Conservation (phyloP, 1,140 invertebrate genomes). For the Plodia interpunctella region DNA sequence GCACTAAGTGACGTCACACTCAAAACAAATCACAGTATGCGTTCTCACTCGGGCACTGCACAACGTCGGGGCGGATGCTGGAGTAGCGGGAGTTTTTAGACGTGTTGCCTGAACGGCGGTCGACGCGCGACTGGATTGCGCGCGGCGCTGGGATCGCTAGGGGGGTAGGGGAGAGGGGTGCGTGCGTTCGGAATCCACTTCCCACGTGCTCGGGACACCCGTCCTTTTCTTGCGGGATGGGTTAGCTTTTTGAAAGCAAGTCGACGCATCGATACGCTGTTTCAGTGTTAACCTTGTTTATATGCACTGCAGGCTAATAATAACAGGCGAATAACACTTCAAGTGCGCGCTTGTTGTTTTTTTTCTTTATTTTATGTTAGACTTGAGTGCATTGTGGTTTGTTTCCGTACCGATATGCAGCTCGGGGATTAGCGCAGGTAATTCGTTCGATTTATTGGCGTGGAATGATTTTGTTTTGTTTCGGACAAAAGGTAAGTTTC, state of each 20-base stretch:
- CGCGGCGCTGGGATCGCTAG: slow-evolving; percentile 42
- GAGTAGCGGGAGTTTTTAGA: slow-evolving; percentile 21
- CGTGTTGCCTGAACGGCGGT: slow-evolving; percentile 57
- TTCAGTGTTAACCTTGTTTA: slow-evolving; percentile 50
- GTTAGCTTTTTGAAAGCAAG: slow-evolving; percentile 71
- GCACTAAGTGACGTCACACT: slow-evolving; percentile 52
- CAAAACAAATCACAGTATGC: slow-evolving; percentile 63
- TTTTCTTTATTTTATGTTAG: slow-evolving; percentile 42
- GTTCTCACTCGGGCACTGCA: slow-evolving; percentile 55
- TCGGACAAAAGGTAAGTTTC: neutral
- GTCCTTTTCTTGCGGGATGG: slow-evolving; percentile 68
- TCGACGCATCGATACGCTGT: slow-evolving; percentile 56
- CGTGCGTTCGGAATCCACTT: slow-evolving; percentile 74
- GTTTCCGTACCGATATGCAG: slow-evolving; percentile 34
- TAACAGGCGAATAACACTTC: slow-evolving; percentile 61
- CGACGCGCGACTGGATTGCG: slow-evolving; percentile 70
- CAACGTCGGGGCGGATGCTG: slow-evolving; percentile 65
- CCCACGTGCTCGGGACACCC: slow-evolving; percentile 62
- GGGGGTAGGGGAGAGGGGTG: slow-evolving; percentile 49
- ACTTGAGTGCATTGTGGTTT: slow-evolving; percentile 37
- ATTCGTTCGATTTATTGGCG: neutral
- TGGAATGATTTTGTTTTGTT: neutral
- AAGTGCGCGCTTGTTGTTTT: slow-evolving; percentile 47
- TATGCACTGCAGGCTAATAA: slow-evolving; percentile 67
- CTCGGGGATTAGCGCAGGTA: neutral